Conservation (phyloP, 2,888 invertebrate species). For the Lycophotia porphyrea region DNA sequence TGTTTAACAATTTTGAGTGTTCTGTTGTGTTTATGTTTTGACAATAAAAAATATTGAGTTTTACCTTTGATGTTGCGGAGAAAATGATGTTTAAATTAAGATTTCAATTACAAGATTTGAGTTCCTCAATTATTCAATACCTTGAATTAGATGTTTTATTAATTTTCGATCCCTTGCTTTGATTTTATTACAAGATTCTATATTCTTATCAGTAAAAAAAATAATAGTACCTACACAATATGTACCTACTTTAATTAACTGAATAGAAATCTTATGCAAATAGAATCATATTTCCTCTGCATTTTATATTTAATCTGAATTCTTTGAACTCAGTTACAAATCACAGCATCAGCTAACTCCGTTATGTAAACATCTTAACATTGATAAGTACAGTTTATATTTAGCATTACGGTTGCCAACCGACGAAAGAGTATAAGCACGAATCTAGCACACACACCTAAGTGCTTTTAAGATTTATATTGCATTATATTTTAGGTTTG, state of each 20-base stretch:
- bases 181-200: no score
- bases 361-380: conserved; percentile 48
- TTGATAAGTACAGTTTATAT: conserved; percentile 53
- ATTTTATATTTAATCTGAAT: background rate
- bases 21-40: conserved; percentile 1
- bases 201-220: no score
- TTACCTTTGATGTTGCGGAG: no score
- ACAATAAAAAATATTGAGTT: background rate
- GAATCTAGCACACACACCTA: conserved; percentile 62
- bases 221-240: no score
- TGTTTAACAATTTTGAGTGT: conserved; percentile 25
- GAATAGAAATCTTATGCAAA: background rate
- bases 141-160: no score
- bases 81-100: no score
- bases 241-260: no score
- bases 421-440: conserved; percentile 55
- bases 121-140: no score
- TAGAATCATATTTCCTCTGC: background rate
- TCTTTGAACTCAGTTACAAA: conserved; percentile 1
- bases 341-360: conserved; percentile 9
- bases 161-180: no score
- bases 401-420: conserved; percentile 38
- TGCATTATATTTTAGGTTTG: conserved; percentile 32
- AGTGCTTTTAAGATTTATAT: conserved; percentile 45
- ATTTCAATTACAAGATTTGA: no score